Evolutionary conservation across 2,888 invertebrate genomes (phyloP).

Genomic region (Gnatocerus cornutus): DNA sequence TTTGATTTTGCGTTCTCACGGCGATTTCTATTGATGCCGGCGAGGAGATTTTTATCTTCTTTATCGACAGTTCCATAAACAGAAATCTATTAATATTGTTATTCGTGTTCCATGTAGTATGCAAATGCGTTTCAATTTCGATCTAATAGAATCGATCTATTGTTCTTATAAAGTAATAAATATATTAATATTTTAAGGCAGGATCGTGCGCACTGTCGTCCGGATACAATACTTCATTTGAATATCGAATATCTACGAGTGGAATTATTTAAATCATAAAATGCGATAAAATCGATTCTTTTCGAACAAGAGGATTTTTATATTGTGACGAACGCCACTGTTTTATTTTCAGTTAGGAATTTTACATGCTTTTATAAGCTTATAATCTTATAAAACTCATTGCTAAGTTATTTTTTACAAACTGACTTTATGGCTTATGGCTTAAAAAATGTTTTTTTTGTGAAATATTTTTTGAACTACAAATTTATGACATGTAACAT

Average conservation of each 20-base stretch:
- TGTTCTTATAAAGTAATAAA: conserved; percentile 70
- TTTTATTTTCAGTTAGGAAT: not conserved
- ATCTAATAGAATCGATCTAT: conserved; percentile 71
- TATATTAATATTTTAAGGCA: conserved; percentile 68
- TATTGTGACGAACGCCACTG: too few relatives aligned
- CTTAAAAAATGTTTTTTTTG: too few relatives aligned
- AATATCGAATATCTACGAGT: conserved; percentile 66
- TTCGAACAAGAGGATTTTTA: not conserved
- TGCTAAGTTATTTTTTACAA: too few relatives aligned
- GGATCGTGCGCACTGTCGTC: conserved; percentile 63
- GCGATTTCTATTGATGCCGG: conserved; percentile 37
- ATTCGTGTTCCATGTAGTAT: conserved; percentile 64
- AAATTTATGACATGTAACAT: too few relatives aligned
- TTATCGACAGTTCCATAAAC: conserved; percentile 14
- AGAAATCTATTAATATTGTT: conserved; percentile 49
- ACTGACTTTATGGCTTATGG: too few relatives aligned
- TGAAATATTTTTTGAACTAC: too few relatives aligned
- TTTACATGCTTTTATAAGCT: too few relatives aligned
- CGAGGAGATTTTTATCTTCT: too few relatives aligned
- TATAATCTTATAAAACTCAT: too few relatives aligned
- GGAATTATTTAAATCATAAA: conserved; percentile 54
- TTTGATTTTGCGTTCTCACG: conserved; percentile 60
- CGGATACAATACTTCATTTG: conserved; percentile 67
- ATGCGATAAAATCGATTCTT: conserved; percentile 32
- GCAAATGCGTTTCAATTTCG: conserved; percentile 68